Conservation (phyloP, 1,140 invertebrate species). For the Ostrea edulis region DNA sequence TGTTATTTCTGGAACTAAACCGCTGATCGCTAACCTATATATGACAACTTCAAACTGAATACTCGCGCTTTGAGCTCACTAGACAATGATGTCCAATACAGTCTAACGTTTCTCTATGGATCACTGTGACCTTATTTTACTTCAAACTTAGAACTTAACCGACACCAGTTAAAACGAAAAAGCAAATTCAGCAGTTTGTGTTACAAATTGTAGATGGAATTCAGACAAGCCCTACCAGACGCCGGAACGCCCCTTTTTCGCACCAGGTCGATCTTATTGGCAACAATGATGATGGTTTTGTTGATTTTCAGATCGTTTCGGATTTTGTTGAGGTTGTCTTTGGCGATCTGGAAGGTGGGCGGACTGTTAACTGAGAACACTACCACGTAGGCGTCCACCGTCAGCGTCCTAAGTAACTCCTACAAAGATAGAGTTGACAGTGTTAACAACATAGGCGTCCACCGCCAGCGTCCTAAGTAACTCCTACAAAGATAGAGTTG, state of each 20-base stretch:
- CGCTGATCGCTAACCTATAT: not conserved
- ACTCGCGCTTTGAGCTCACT: not conserved
- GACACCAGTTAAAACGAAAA: not conserved
- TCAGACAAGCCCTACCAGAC: not conserved
- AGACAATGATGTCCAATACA: not conserved
- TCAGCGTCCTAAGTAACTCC: constrained; percentile 8
- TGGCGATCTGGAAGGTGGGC: constrained; percentile 81
- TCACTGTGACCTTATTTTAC: not conserved
- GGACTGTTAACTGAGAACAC: constrained; percentile 94
- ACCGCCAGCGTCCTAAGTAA: constrained; percentile 40
- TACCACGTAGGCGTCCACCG: constrained; percentile 91
- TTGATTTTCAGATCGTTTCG: constrained; percentile 65
- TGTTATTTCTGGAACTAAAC: not conserved
- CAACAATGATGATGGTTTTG: constrained; percentile 70
- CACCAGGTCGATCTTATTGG: constrained; percentile 70
- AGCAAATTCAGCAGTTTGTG: not conserved
- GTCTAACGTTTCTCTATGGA: not conserved
- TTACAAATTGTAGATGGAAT: not conserved
- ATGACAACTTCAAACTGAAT: not conserved
- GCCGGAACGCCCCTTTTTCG: constrained; percentile 56
- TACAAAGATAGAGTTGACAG: not conserved
- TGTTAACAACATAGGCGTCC: constrained; percentile 86
- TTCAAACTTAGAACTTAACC: not conserved
- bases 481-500: not conserved
- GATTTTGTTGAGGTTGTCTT: constrained; percentile 67